Percentiles rank a stretch among this genome's conserved stretches.
phyloP scores from a whole-genome alignment of 2,113 vertebrate species.

The Zingel zingel region DNA sequence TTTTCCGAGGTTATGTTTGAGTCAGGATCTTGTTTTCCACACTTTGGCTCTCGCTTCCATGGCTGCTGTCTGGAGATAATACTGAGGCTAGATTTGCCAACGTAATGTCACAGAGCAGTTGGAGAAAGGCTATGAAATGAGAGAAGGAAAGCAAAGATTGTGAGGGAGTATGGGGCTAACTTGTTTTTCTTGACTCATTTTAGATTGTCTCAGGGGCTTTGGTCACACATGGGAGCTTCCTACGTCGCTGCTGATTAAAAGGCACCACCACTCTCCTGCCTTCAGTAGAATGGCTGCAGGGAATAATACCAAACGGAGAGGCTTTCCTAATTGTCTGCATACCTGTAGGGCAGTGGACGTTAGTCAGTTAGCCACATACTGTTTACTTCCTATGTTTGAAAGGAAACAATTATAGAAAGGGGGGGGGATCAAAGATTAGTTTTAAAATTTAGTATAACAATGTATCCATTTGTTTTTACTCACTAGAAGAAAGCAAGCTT shows the following conservation, averaged over 20 bases:
- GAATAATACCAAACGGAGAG: slow-evolving; percentile 67
- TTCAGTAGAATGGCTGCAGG: slow-evolving; percentile 61
- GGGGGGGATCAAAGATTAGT: neutral
- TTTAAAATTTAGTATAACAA: neutral
- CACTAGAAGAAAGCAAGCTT: neutral
- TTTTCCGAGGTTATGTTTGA: slow-evolving; percentile 49
- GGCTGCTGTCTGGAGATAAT: slow-evolving; percentile 77
- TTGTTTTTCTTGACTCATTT: slow-evolving; percentile 68
- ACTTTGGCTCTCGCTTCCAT: slow-evolving; percentile 40
- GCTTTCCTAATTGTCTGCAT: slow-evolving; percentile 74
- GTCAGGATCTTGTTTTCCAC: slow-evolving; percentile 56
- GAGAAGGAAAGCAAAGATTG: slow-evolving; percentile 36
- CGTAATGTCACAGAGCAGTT: slow-evolving; percentile 45
- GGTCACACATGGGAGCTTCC: slow-evolving; percentile 76
- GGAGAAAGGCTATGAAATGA: slow-evolving; percentile 31
- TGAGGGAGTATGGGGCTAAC: slow-evolving; percentile 31
- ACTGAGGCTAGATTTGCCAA: slow-evolving; percentile 43
- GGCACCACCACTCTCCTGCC: slow-evolving; percentile 61
- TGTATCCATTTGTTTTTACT: neutral
- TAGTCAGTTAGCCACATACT: slow-evolving; percentile 52
- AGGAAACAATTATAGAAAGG: slow-evolving; percentile 36
- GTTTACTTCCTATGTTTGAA: slow-evolving; percentile 57
- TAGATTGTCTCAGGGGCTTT: slow-evolving; percentile 67
- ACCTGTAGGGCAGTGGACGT: slow-evolving; percentile 73
- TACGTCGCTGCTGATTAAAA: slow-evolving; percentile 77